Evolutionary conservation across 2,113 vertebrate genomes (phyloP), one percentile per base, ranked within the genome.

Genomic region (Nipponia nippon): DNA sequence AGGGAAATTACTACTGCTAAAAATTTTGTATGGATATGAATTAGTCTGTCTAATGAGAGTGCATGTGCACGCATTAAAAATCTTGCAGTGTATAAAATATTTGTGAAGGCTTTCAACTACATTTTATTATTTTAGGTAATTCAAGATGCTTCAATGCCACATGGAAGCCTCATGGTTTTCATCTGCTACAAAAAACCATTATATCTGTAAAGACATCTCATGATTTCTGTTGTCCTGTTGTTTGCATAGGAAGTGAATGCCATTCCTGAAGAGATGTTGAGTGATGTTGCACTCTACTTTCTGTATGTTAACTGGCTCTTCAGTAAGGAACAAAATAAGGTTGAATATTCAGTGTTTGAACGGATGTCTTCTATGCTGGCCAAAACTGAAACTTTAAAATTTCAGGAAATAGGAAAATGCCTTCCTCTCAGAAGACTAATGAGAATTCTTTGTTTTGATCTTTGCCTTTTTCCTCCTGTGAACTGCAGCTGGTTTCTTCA

Each of bases 401-500:
- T 82, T 82, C 58, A 38, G 69, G 13, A 72, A 89, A 53, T 7
- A 36, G 61, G 13, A 84, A 75, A 69, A 88, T 26, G 5, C 20
- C 13, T 76, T 7, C 11, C 19, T 42, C n/a, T 89, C 38, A 44
- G 65, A 77, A 83, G 52, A 62, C 49, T 73, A 47, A 36, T n/a
- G 72, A 91, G 87, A 91, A 30, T 70, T 83, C 50, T 88, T 71
- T 89, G 56, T 65, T 87, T 89, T 89, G 80, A 59, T 89, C 69
- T 76, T 94, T 95, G 86, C 27, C 40, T 93, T 80, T 86, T 81
- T 83, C 62, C 42, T 91, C 42, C 81, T 79, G 66, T 83, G 91
- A 46, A 66, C 89, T 96, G 89, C 89, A 97, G 89, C 94, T 97
- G 94, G 46, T 89, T 95, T 56, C 67, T 88, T 90, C 44, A 40